Evolutionary conservation across 2,888 invertebrate species (phyloP).

Genomic region (Mesorhabditis sp.): DNA sequence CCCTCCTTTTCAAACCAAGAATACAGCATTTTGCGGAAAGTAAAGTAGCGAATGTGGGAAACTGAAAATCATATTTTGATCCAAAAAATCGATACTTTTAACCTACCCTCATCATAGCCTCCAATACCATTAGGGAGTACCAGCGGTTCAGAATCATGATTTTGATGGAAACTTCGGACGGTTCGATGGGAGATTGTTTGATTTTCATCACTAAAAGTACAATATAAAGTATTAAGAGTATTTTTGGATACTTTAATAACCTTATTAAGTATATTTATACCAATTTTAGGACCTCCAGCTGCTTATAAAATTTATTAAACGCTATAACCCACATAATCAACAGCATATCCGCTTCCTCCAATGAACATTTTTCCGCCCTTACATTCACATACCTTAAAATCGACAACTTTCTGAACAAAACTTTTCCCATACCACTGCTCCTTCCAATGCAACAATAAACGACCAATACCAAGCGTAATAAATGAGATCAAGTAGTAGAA

Average conservation of each 20-base stretch:
- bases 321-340: not conserved
- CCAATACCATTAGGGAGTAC: not conserved
- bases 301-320: too few species aligned
- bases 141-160: not conserved
- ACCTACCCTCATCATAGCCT: not conserved
- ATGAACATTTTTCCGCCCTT: not conserved
- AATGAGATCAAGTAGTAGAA: constrained; percentile 14
- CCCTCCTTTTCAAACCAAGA: constrained; percentile 30
- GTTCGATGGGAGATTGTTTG: not conserved
- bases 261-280: too few species aligned
- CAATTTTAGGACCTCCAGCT: too few species aligned
- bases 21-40: constrained; percentile 43
- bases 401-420: not conserved
- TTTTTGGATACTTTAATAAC: too few species aligned
- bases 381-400: not conserved
- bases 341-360: not conserved
- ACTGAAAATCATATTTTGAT: constrained; percentile 6
- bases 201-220: not conserved
- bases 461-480: constrained; percentile 18
- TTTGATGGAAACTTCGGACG: not conserved
- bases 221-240: not conserved
- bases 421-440: not conserved
- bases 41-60: constrained; percentile 32
- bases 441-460: constrained; percentile 26
- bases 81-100: not conserved